Base-by-base conservation (phyloP, 2,113 vertebrate species). In the Nerophis lumbriciformis region DNA sequence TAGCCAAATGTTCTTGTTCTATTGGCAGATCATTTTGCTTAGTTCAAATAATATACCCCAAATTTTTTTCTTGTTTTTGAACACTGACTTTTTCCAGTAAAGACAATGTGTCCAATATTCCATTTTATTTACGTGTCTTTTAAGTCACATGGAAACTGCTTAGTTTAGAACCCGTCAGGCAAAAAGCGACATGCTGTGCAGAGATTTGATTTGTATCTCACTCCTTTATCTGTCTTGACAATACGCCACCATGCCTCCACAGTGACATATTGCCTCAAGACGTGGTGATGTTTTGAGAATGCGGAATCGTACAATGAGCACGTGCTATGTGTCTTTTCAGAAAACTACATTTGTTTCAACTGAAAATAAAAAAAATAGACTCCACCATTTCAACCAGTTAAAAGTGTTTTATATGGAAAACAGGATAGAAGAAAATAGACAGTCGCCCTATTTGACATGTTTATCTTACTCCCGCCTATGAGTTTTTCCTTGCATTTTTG, bases 231-330 rank as follows among this genome's bases (percentile, higher is more conserved):
- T 78, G 48, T 44, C 28, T 55, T 64, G 49, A 88, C 87, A 89
- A 83, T 88, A 15, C 53, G 49, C 88, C 89, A 79, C 83, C 76
- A 89, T 88, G 53, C 63, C 73, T 77, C 68, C 64, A 76, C 66
- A 60, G 62, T 63, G 64, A 78, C 61, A 66, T 66, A 67, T 73
- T 71, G 80, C 62, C 59, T 35, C 21, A 52, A 68, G 57, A 78
- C 37, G 48, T 78, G 68, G 61, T 5, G 12, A 60, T 81, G 79
- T 81, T 84, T 78, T 78, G 73, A 84, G 72, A 83, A 77, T 65
- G 75, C 59, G 55, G 58, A 45, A 52, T 65, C 65, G 69, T 59
- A 62, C 67, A 66, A 42, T 48, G 50, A 68, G 47, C 19, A 57
- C 5, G 61, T 62, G 59, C 63, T 51, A n/a, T 7, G 51, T 50